Conservation (phyloP, 30 jellyfish, hydroid and myxozoan genomes). For the Nemopilema nomurai region DNA sequence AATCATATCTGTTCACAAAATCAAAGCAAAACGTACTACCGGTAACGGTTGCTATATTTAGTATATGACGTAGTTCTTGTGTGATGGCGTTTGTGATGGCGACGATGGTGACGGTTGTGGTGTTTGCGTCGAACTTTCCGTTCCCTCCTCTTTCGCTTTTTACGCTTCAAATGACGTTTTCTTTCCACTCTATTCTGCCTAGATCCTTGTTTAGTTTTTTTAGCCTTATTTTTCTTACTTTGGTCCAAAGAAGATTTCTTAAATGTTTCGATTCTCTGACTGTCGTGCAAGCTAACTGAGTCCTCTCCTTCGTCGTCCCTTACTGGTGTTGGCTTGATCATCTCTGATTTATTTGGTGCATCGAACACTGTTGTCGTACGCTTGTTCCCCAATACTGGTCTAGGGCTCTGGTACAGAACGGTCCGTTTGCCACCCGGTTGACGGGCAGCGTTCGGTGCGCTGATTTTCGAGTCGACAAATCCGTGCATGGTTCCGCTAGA, state of each 20-base stretch:
- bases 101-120: conserved; percentile 14
- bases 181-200: neutral
- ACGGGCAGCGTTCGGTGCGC: conserved; percentile 55
- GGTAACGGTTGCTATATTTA: neutral
- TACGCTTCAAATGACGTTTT: neutral
- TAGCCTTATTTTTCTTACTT: neutral
- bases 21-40: neutral
- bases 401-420: neutral
- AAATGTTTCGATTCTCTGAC: neutral
- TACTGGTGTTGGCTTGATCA: neutral
- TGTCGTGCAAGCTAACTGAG: neutral
- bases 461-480: conserved; percentile 18
- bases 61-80: neutral
- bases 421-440: conserved; percentile 49
- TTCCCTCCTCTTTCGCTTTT: neutral
- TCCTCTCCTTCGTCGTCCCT: neutral
- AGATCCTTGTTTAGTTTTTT: neutral
- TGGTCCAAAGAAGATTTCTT: neutral
- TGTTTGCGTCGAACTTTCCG: neutral
- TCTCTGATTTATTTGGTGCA: neutral
- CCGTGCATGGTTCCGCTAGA: conserved; percentile 77
- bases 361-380: neutral
- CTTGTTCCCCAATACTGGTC: neutral
- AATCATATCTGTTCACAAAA: neutral
- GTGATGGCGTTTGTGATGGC: conserved; percentile 18